Evolutionary conservation across 2,113 vertebrate genomes (phyloP).

Genomic region (Salvelinus sp.): DNA sequence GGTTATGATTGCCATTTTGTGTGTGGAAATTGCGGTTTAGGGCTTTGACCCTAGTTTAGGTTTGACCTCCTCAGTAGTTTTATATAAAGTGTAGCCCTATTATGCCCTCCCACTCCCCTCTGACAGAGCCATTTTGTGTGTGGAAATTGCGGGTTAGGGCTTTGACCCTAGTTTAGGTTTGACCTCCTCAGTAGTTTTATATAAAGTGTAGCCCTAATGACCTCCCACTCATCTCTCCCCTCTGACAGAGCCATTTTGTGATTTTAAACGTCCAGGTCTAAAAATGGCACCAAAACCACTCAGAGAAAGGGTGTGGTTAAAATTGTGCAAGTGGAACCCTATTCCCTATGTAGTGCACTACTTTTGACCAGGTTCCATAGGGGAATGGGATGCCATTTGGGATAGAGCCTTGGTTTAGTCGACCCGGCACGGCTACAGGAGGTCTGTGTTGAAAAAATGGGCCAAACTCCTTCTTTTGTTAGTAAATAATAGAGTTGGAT

Average conservation of each 20-base stretch:
- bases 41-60: conserved; percentile 24
- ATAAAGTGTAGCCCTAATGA: not conserved
- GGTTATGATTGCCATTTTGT: not conserved
- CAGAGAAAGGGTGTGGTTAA: conserved; percentile 43
- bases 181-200: conserved; percentile 28
- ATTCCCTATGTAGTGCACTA: too few species aligned
- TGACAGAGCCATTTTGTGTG: conserved; percentile 12
- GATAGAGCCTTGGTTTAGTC: conserved; percentile 13
- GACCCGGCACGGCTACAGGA: conserved; percentile 28
- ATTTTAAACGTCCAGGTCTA: conserved; percentile 36
- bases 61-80: conserved; percentile 32
- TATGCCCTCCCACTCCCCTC: not conserved
- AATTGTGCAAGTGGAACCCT: not conserved
- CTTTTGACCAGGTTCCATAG: too few species aligned
- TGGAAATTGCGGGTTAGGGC: conserved; percentile 22
- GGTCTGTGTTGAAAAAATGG: conserved; percentile 32
- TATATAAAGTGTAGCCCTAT: not conserved
- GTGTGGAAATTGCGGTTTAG: conserved; percentile 26
- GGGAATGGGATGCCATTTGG: conserved; percentile 14
- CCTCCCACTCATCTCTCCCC: not conserved
- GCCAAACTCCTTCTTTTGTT: conserved; percentile 25
- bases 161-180: conserved; percentile 28
- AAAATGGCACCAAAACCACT: conserved; percentile 50
- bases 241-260: conserved; percentile 14
- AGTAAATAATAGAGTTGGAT: conserved; percentile 33